phyloP scores from a whole-genome alignment of 2,113 vertebrate genomes.

The Megaleporinus macrocephalus region DNA sequence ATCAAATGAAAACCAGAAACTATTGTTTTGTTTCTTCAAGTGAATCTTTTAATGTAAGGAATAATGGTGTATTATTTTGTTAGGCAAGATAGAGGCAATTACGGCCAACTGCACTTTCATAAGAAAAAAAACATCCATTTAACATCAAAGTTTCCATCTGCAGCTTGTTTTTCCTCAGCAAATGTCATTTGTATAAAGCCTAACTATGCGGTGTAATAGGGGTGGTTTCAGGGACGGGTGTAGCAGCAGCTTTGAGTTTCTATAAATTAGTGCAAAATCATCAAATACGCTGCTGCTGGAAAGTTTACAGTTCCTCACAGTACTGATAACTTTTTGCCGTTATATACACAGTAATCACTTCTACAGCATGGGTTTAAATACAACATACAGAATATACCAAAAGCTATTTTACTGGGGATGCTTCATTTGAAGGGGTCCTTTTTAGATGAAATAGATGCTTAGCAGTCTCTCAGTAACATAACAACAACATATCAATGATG shows the following conservation, averaged over 20 bases:
- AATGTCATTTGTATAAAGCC: neutral
- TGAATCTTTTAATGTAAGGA: neutral
- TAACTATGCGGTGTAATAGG: neutral
- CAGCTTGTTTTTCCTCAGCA: slow-evolving; percentile 25
- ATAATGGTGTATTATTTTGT: neutral
- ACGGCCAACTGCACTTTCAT: slow-evolving; percentile 4
- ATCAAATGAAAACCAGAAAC: neutral
- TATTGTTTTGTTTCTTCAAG: neutral
- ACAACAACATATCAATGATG: no score
- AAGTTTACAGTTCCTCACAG: no score
- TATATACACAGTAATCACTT: no score
- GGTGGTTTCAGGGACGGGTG: neutral
- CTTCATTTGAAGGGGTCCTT: no score
- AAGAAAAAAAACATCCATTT: slow-evolving; percentile 6
- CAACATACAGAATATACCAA: no score
- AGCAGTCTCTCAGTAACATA: no score
- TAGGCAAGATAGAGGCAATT: neutral
- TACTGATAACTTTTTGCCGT: no score
- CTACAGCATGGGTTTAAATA: no score
- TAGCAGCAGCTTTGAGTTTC: neutral
- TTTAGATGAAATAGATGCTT: no score
- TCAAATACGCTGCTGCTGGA: no score
- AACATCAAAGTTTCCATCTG: neutral
- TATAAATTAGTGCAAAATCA: no score
- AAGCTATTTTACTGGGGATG: no score